A percentile compares a stretch with the other conserved stretches of the same genome.
Evolutionary conservation across 2,888 invertebrate genomes (phyloP).

Genomic region (Pterobdella sp.): DNA sequence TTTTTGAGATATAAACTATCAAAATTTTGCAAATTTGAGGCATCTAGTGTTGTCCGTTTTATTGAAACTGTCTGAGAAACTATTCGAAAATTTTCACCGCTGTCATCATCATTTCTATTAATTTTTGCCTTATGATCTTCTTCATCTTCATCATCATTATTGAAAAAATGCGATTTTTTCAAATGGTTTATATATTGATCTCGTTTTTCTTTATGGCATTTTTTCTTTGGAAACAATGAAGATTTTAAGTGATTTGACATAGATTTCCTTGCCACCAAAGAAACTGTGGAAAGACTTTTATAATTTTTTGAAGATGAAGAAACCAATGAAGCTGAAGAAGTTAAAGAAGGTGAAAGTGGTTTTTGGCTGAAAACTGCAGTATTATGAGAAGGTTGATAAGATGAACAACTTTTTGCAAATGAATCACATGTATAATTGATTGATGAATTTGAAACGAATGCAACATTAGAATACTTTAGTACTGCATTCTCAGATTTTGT

Average conservation of each 20-base stretch:
- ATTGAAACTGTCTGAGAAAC: conserved; percentile 25
- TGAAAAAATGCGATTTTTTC: not conserved
- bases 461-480: no score
- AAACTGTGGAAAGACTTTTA: not conserved
- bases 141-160: not conserved
- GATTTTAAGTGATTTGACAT: conserved; percentile 14
- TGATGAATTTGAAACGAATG: no score
- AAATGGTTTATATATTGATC: no score
- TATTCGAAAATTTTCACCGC: not conserved
- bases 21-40: conserved; percentile 9
- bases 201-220: not conserved
- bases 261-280: conserved; percentile 19
- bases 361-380: not conserved
- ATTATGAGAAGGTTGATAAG: not conserved
- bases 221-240: not conserved
- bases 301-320: not conserved
- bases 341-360: not conserved
- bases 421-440: no score
- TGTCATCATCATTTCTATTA: not conserved
- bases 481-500: no score
- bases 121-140: not conserved
- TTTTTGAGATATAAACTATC: conserved; percentile 2
- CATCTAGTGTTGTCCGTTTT: conserved; percentile 21
- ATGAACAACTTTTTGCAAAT: not conserved
- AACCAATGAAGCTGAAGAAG: not conserved